Conservation (phyloP, 1,140 invertebrate species). For the Steinernema feltiae region DNA sequence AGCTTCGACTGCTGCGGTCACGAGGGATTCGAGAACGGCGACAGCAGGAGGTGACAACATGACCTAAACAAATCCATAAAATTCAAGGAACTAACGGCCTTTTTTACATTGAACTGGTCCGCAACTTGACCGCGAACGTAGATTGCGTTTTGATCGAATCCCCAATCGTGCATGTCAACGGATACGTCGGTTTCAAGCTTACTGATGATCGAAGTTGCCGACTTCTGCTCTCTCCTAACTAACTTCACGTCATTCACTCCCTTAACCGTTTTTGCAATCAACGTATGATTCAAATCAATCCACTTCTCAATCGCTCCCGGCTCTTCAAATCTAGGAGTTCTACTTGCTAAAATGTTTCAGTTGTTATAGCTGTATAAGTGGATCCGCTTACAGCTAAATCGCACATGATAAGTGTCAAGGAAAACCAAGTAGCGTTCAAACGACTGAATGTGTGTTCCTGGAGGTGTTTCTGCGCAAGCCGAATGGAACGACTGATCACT, state of each 20-base stretch:
- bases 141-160: slow-evolving; percentile 29
- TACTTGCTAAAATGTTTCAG: neutral
- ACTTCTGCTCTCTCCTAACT: slow-evolving; percentile 6
- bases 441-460: neutral
- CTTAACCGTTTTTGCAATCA: slow-evolving; percentile 15
- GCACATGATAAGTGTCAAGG: slow-evolving; percentile 14
- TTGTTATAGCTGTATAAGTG: neutral
- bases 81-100: neutral
- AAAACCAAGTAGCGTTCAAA: slow-evolving; percentile 3
- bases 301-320: slow-evolving; percentile 30
- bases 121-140: slow-evolving; percentile 33
- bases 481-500: neutral
- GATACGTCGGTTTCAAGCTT: neutral
- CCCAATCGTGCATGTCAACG: slow-evolving; percentile 20
- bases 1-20: slow-evolving; percentile 8
- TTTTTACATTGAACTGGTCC: slow-evolving; percentile 33
- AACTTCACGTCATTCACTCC: slow-evolving; percentile 22
- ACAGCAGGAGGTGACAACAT: slow-evolving; percentile 43
- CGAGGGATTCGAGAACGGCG: slow-evolving; percentile 32
- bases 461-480: neutral
- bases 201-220: neutral
- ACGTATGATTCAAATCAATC: slow-evolving; percentile 21
- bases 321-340: slow-evolving; percentile 22
- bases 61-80: slow-evolving; percentile 22
- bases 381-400: slow-evolving; percentile 1